Base-by-base conservation (phyloP, 2,113 vertebrate species). In the Pluvianellus socialis region DNA sequence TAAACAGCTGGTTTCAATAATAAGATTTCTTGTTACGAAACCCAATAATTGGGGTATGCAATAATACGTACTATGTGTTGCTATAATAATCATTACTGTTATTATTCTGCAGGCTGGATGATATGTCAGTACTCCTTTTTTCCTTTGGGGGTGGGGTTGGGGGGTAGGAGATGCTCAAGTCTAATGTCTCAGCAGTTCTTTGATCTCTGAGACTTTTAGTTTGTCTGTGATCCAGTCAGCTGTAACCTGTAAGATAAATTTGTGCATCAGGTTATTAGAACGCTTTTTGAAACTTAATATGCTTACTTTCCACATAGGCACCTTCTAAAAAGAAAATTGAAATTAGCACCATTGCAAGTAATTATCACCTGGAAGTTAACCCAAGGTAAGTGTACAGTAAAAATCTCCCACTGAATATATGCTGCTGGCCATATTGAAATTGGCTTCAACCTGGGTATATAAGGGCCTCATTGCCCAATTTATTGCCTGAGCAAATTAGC, bases 241-340 rank as follows among this genome's bases (percentile, higher is more conserved):
- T 92, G 30, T 72, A 79, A 86, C 16, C 12, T 65, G 4, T 23
- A 52, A 81, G 44, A 44, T 22, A 26, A n/a, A 27, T 15, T 62
- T 50, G 23, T 80, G 33, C 24, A 32, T 73, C 35, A 28, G 28
- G 42, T 49, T 61, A 75, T 88, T 67, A 85, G 20, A 58, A 42
- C 5, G 4, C 2, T 21, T 87, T 32, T 33, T 90, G 58, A 87
- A 85, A 38, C 10, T 8, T 75, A n/a, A 50, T 76, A 3, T 35
- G 14, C 50, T 90, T 96, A 28, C 59, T 93, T 93, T 83, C 21
- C 91, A 44, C 27, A 1, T 91, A 99, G 99, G 99, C 99, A 76
- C 99, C 99, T 24, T 99, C 99, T 44, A 99, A 99, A 96, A 99
- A 99, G 98, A 99, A 99, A 97, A 99, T 99, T 93, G 99, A 99